phyloP scores from a whole-genome alignment of 2,888 invertebrate genomes.

The Endotricha flammealis region DNA sequence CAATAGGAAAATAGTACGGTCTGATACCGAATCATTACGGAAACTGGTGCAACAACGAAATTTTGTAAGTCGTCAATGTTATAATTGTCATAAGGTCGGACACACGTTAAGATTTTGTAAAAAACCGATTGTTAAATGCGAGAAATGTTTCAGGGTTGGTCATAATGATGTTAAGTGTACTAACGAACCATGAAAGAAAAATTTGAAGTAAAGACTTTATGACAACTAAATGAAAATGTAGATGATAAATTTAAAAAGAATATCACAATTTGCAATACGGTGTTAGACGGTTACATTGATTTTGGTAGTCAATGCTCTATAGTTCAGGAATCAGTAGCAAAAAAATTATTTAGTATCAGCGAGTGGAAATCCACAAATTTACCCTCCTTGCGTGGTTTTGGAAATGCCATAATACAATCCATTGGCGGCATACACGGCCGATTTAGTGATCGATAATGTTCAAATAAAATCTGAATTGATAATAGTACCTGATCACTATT shows the following conservation, averaged over 20 bases:
- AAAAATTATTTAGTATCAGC: not conserved
- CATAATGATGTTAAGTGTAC: conserved; percentile 11
- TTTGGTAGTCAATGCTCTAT: conserved; percentile 16
- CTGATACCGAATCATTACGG: not conserved
- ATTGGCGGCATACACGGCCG: conserved; percentile 3
- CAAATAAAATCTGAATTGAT: conserved; percentile 1
- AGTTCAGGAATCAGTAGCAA: conserved; percentile 9
- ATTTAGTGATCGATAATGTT: conserved; percentile 4
- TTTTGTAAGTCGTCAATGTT: conserved; percentile 13
- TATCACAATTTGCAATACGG: conserved; percentile 7
- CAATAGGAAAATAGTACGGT: not conserved
- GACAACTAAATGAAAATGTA: not conserved
- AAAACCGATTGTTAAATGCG: conserved; percentile 17
- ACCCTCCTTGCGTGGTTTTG: conserved; percentile 14
- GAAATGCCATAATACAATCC: conserved; percentile 7
- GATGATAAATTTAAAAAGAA: conserved; percentile 14
- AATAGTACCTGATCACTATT: conserved; percentile 6
- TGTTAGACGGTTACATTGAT: conserved; percentile 9
- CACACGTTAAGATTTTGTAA: conserved; percentile 18
- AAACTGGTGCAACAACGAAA: not conserved
- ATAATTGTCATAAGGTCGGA: conserved; percentile 18
- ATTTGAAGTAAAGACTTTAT: conserved; percentile 5
- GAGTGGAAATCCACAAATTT: not conserved
- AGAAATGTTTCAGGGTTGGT: conserved; percentile 14
- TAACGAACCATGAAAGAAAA: conserved; percentile 3